Evolutionary conservation across 2,797 vertebrate genomes (phyloP), one percentile per base, ranked within the genome.

Genomic region (Acrossocheilus fasciatus): DNA sequence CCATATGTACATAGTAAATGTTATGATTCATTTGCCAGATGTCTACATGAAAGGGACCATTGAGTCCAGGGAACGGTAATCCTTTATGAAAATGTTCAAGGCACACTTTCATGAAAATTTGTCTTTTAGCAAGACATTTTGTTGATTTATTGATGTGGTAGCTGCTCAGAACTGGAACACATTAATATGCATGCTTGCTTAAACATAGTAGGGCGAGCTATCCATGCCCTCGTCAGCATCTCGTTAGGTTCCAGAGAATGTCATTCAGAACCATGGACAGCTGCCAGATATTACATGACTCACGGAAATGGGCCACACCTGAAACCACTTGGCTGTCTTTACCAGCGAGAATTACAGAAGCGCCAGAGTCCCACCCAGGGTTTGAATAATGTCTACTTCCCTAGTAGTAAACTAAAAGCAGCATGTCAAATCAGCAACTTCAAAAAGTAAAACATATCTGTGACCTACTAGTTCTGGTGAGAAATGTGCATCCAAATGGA

Each of bases 101-200:
- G 54, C 76, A 62, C 57, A 64, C 59, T 80, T 73, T 80, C 8
- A 80, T 80, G 78, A 41, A 64, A 66, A 80, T 80, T 12, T 66
- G 78, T 80, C 78, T 80, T 80, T 47, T 80, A 47, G 41, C 41
- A 47, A 47, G 78, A 80, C 59, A 47, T 66, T 47, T 80, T 47
- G 57, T 66, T 80, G 78, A 80, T 80, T 80, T 80, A 80, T 80
- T 80, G 78, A 80, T 80, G 59, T 47, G 59, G 59, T 66, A 20
- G 78, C 59, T 47, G 59, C 78, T 80, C 59, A 66, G 78, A 80
- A 47, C 78, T 80, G 57, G 78, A 47, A 80, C 78, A 66, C 78
- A 64, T 80, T 47, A 45, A 80, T 80, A 80, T 80, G 78, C 59
- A 80, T 47, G 41, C 41, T 80, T 45, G 17, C 26, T 80, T 80